These are phyloP conservation scores for Peucedramus taeniatus DNA, from an alignment of 2,113 vertebrate genomes.

Conservation along the genomic window DNA sequence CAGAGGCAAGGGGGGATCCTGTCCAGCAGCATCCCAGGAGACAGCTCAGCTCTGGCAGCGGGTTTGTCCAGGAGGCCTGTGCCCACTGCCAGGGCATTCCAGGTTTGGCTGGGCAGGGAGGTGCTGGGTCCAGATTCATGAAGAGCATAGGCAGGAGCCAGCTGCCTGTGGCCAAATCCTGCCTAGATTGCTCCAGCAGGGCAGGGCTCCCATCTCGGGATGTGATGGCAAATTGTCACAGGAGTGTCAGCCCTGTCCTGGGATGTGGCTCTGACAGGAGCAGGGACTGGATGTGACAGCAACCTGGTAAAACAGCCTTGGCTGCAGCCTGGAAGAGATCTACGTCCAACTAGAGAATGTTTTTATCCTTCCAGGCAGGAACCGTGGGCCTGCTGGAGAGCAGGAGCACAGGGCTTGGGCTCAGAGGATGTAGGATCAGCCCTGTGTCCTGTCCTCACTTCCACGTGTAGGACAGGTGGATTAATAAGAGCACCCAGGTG, in stretches of 20 bases:
- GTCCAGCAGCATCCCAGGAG: neutral
- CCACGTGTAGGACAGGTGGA: fast-evolving
- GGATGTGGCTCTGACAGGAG: neutral
- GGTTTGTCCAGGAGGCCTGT: neutral
- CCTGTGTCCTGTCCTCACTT: fast-evolving
- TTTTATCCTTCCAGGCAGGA: neutral
- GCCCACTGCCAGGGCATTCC: neutral
- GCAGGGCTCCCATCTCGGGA: fast-evolving
- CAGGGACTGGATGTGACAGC: neutral
- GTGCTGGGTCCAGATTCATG: neutral
- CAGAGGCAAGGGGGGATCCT: neutral
- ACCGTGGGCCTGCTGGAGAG: neutral
- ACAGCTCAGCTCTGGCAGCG: neutral
- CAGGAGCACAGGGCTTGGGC: neutral
- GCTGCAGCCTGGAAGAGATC: neutral
- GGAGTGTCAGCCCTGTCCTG: fast-evolving
- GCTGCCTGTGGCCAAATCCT: neutral
- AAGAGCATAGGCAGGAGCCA: neutral
- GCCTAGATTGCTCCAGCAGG: fast-evolving
- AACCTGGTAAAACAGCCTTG: neutral
- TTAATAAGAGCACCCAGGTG: neutral
- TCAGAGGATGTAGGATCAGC: fast-evolving
- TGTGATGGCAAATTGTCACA: fast-evolving
- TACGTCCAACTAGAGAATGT: neutral
- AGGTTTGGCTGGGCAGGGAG: neutral